Conservation (phyloP, 2,113 vertebrate genomes). For the Callithrix jacchus region DNA sequence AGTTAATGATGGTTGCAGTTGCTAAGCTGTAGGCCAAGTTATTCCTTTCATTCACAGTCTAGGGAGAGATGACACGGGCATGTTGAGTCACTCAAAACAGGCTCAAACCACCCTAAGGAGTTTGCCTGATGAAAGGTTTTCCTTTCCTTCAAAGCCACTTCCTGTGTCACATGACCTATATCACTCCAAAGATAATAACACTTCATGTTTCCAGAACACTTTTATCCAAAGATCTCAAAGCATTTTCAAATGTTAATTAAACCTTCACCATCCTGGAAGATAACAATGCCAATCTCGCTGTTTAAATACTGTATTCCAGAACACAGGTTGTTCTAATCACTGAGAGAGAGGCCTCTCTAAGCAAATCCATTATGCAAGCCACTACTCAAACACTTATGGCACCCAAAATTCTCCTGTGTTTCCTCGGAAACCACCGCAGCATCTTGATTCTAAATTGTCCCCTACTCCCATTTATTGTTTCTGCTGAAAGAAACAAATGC, state of each 20-base stretch:
- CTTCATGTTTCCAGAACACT: conserved; percentile 71
- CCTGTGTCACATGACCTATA: conserved; percentile 77
- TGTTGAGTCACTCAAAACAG: conserved; percentile 73
- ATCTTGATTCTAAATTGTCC: not conserved
- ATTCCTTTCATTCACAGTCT: conserved; percentile 61
- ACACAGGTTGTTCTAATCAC: conserved; percentile 66
- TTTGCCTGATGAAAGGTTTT: conserved; percentile 78
- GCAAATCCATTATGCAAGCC: not conserved
- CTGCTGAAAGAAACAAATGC: not conserved
- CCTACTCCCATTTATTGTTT: not conserved
- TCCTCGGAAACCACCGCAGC: not conserved
- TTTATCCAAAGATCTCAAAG: conserved; percentile 80
- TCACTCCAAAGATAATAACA: conserved; percentile 78
- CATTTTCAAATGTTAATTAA: conserved; percentile 78
- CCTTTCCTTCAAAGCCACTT: conserved; percentile 77
- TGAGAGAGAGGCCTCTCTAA: conserved; percentile 36
- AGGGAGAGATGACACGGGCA: conserved; percentile 64
- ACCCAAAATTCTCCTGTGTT: not conserved
- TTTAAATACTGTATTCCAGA: conserved; percentile 71
- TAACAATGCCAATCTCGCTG: conserved; percentile 50
- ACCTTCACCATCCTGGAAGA: conserved; percentile 63
- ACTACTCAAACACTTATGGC: conserved; percentile 39
- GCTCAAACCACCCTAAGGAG: conserved; percentile 72
- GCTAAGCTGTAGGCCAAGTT: conserved; percentile 62
- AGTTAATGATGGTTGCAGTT: conserved; percentile 39